A percentile compares a stretch with the other conserved stretches of the same genome.
phyloP scores from a whole-genome alignment of 2,797 vertebrate genomes.

The Chromis chromis region DNA sequence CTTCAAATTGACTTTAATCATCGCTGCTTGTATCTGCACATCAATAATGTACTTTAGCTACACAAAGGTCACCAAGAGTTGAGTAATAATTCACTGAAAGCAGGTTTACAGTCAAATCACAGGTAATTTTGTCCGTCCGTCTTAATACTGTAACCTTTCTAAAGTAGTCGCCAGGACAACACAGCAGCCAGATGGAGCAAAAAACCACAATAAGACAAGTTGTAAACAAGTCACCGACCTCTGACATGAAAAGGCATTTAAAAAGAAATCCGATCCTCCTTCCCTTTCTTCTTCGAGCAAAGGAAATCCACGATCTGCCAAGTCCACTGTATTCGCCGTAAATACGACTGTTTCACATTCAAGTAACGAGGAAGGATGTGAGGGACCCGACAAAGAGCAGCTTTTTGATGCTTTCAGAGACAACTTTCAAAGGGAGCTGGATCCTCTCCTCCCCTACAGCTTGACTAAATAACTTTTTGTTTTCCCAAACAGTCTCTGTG shows the following conservation, averaged over 20 bases:
- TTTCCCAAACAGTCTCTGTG: slow-evolving; percentile 3
- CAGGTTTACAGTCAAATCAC: too few species aligned
- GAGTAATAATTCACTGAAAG: too few species aligned
- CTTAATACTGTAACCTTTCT: background rate
- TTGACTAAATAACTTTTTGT: slow-evolving; percentile 43
- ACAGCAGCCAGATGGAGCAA: too few species aligned
- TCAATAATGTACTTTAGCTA: too few species aligned
- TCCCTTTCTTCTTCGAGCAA: background rate
- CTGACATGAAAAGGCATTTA: slow-evolving; percentile 3
- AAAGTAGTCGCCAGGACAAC: background rate
- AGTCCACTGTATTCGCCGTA: slow-evolving; percentile 1
- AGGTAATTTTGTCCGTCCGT: background rate
- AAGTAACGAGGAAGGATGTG: background rate
- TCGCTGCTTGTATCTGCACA: too few species aligned
- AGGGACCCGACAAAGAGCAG: background rate
- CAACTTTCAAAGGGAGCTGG: slow-evolving; percentile 12
- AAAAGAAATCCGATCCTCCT: slow-evolving; percentile 10
- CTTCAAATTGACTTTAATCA: too few species aligned
- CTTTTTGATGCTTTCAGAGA: slow-evolving; percentile 12
- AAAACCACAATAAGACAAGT: too few species aligned
- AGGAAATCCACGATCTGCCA: slow-evolving; percentile 9
- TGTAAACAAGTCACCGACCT: slow-evolving; percentile 9
- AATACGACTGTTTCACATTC: background rate
- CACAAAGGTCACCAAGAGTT: too few species aligned
- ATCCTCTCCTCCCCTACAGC: background rate